phyloP scores from a whole-genome alignment of 2,797 vertebrate species.

The Urosaurus nigricauda region DNA sequence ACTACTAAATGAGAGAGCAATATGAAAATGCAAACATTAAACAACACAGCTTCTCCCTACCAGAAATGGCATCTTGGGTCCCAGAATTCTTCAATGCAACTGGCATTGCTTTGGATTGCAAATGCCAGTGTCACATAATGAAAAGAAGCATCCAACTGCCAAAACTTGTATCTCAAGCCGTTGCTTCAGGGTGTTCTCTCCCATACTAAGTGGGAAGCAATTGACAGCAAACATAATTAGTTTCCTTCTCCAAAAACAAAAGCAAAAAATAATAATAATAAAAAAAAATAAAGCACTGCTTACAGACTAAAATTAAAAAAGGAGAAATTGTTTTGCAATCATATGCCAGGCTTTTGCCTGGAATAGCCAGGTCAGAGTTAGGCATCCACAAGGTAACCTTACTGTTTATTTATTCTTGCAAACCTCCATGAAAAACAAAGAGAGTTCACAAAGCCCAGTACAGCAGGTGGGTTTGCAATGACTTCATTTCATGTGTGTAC shows the following conservation, averaged over 20 bases:
- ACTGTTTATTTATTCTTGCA: background rate
- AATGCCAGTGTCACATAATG: background rate
- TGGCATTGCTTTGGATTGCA: background rate
- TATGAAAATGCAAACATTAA: background rate
- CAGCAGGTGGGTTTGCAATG: background rate
- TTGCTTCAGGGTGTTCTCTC: background rate
- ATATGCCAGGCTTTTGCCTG: background rate
- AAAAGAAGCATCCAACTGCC: background rate
- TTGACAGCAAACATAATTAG: constrained; percentile 22
- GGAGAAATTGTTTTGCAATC: background rate
- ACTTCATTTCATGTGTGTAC: too few species aligned
- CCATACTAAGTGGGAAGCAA: constrained; percentile 19
- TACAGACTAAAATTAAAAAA: background rate
- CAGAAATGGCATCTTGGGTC: background rate
- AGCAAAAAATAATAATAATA: too few species aligned
- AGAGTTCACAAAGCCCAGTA: background rate
- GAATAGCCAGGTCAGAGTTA: background rate
- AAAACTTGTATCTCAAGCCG: background rate
- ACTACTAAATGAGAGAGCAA: background rate
- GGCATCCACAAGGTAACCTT: background rate
- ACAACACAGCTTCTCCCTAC: background rate
- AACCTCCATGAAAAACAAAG: background rate
- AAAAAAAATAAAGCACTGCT: background rate
- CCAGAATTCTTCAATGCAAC: background rate
- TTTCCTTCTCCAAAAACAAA: background rate